These are phyloP conservation scores for Pelvicachromis taeniatus DNA, from an alignment of 2,113 vertebrate genomes.

Conservation along the genomic window DNA sequence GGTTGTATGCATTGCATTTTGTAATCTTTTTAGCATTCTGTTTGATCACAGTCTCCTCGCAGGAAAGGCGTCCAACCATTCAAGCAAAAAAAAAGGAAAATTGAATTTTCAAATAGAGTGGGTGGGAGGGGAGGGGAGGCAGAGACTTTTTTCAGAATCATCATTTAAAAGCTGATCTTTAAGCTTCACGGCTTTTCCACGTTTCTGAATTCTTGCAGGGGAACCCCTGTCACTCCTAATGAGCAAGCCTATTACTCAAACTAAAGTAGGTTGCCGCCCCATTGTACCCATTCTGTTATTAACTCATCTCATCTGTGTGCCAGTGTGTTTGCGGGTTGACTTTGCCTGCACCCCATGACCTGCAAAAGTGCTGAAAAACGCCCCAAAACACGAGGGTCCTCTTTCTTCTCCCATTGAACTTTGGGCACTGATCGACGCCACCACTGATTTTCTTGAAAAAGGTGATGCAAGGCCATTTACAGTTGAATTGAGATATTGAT, in stretches of 20 bases:
- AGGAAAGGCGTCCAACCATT: not conserved
- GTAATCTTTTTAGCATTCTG: not conserved
- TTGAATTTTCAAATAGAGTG: not conserved
- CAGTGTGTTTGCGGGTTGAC: not conserved
- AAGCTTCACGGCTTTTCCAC: not conserved
- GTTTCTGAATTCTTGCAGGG: not conserved
- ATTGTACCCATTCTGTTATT: not conserved
- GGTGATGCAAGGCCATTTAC: not conserved
- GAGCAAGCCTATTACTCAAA: constrained; percentile 53
- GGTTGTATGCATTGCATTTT: not conserved
- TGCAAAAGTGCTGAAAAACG: not conserved
- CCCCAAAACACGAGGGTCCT: not conserved
- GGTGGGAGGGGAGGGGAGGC: not conserved
- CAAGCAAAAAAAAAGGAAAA: not conserved
- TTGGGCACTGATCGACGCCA: not conserved
- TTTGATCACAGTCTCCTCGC: not conserved
- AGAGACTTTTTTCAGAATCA: not conserved
- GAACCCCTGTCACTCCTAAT: constrained; percentile 26
- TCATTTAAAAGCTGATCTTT: constrained; percentile 6
- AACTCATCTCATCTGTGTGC: not conserved
- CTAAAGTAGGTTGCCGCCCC: constrained; percentile 33
- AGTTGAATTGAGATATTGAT: constrained; percentile 25
- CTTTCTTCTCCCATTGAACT: not conserved
- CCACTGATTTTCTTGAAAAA: not conserved
- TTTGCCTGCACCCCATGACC: not conserved